Conservation (phyloP, 2,888 invertebrate genomes). For the Harpagoxenus sublaevis region DNA sequence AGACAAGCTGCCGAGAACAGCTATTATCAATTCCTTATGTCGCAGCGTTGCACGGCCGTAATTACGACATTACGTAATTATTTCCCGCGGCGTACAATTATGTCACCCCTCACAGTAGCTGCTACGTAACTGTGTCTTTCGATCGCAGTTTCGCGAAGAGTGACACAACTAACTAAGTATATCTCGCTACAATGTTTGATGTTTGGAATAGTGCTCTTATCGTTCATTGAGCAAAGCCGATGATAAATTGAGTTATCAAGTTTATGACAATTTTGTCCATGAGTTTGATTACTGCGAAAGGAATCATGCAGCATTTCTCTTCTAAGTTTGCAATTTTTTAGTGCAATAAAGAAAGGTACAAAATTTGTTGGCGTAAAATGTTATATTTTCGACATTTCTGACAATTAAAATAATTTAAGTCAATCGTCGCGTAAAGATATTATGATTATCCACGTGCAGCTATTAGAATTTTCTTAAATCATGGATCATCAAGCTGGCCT, state of each 20-base stretch:
- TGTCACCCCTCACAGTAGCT: neutral
- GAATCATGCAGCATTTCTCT: neutral
- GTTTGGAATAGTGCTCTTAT: neutral
- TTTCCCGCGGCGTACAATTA: neutral
- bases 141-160: neutral
- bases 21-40: conserved; percentile 32
- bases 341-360: neutral
- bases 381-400: neutral
- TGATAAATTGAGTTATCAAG: neutral
- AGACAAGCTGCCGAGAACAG: neutral
- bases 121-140: neutral
- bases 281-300: neutral
- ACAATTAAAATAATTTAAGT: neutral
- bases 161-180: neutral
- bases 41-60: neutral
- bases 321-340: neutral
- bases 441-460: neutral
- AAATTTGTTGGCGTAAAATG: neutral
- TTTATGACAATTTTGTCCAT: neutral
- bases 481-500: neutral
- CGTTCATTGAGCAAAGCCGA: neutral
- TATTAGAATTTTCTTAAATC: conserved; percentile 2
- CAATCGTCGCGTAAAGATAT: neutral
- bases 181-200: neutral
- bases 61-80: conserved; percentile 35